These are phyloP conservation scores for Petrocephalus sullivani DNA, from an alignment of 2,797 vertebrate genomes.

Conservation along the genomic window DNA sequence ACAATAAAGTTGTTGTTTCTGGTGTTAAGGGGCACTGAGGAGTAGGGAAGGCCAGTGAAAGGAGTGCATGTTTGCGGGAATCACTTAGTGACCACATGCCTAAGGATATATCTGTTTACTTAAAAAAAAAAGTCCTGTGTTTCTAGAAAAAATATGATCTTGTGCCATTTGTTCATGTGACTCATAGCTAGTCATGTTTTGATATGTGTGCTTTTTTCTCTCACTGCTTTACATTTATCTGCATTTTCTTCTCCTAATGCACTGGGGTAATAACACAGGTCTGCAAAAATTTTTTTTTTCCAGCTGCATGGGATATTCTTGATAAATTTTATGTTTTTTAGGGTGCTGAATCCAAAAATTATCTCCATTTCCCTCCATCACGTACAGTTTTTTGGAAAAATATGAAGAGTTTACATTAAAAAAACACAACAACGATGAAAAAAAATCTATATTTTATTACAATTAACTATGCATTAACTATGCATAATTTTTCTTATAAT, in stretches of 20 bases:
- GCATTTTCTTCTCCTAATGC: neutral
- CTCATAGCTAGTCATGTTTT: neutral
- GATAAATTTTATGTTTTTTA: no score
- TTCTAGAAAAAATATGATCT: neutral
- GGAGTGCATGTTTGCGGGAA: neutral
- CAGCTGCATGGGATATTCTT: no score
- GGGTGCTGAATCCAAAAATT: no score
- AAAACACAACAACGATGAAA: no score
- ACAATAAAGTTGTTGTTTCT: constrained; percentile 2
- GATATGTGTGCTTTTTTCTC: neutral
- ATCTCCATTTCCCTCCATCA: no score
- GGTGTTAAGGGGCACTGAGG: neutral
- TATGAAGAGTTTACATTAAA: no score
- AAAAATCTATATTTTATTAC: no score
- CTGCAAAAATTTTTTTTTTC: no score
- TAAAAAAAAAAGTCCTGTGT: neutral
- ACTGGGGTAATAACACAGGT: no score
- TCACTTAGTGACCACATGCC: neutral
- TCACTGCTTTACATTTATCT: neutral
- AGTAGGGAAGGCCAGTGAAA: neutral
- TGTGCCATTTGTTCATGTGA: neutral
- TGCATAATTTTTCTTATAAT: no score
- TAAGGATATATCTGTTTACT: neutral
- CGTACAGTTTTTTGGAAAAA: no score
- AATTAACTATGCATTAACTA: no score